Conservation (phyloP, 2,113 vertebrate genomes). For the Mustelus asterias region DNA sequence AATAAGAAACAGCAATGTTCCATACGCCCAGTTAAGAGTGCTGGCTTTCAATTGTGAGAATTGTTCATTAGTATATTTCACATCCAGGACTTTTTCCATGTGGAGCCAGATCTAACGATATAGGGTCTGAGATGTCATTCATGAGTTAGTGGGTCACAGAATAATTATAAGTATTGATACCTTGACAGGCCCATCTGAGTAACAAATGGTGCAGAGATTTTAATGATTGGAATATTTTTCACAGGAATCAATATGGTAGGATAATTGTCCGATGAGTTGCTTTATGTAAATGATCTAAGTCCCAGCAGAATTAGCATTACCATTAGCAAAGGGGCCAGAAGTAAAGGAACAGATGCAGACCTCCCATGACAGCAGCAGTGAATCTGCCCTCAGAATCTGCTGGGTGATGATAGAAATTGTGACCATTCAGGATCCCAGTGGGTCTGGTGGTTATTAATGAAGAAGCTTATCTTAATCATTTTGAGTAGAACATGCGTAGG, state of each 20-base stretch:
- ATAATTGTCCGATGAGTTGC: background rate
- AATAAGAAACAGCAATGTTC: constrained; percentile 20
- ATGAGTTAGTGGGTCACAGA: background rate
- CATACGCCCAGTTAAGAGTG: background rate
- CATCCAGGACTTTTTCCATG: constrained; percentile 2
- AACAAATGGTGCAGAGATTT: background rate
- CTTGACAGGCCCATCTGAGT: background rate
- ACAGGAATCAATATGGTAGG: background rate
- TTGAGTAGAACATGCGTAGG: too few relatives aligned
- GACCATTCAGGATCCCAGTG: too few relatives aligned
- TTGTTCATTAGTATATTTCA: background rate
- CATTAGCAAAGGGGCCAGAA: too few relatives aligned
- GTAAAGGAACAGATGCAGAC: too few relatives aligned
- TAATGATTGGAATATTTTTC: background rate
- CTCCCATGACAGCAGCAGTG: too few relatives aligned
- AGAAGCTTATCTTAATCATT: too few relatives aligned
- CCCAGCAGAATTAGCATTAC: too few relatives aligned
- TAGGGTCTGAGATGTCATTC: background rate
- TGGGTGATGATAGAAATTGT: too few relatives aligned
- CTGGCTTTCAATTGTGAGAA: constrained; percentile 12
- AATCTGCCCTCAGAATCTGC: too few relatives aligned
- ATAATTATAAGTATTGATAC: background rate
- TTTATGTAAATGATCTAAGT: background rate
- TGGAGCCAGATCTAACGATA: background rate
- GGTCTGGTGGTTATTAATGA: too few relatives aligned